Evolutionary conservation across 2,113 vertebrate genomes (phyloP).

Genomic region (Astatotilapia flaviijosephi): DNA sequence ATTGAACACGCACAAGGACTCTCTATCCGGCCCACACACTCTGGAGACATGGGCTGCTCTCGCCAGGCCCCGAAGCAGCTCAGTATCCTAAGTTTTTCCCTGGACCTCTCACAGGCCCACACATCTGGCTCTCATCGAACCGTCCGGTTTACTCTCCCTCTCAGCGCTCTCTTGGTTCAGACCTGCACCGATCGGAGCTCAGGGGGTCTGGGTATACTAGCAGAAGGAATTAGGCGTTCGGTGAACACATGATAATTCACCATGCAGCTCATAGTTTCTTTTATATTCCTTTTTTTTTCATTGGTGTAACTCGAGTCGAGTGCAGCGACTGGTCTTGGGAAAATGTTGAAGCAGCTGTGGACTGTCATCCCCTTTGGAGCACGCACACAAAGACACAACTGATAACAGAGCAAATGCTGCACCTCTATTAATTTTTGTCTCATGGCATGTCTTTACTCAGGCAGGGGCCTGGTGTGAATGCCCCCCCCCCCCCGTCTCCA

Average conservation of each 20-base stretch:
- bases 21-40: neutral
- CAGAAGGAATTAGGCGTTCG: neutral
- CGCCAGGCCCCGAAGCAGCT: neutral
- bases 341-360: constrained; percentile 30
- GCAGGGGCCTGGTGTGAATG: neutral
- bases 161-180: neutral
- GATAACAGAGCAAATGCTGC: neutral
- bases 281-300: neutral
- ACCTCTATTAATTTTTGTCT: constrained; percentile 3
- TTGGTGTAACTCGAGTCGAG: constrained; percentile 1
- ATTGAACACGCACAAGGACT: neutral
- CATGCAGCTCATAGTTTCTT: neutral
- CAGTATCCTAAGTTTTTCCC: constrained; percentile 15
- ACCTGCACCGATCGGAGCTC: neutral
- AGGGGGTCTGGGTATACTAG: neutral
- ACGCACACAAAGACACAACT: neutral
- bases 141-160: neutral
- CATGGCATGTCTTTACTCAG: constrained; percentile 10
- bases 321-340: neutral
- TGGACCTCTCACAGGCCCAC: constrained; percentile 11
- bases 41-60: neutral
- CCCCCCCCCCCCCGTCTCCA: neutral
- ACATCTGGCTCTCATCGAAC: constrained; percentile 61
- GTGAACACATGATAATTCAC: neutral
- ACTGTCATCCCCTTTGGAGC: neutral